Conservation (phyloP, 2,888 invertebrate species). For the Cosmia trapezina region DNA sequence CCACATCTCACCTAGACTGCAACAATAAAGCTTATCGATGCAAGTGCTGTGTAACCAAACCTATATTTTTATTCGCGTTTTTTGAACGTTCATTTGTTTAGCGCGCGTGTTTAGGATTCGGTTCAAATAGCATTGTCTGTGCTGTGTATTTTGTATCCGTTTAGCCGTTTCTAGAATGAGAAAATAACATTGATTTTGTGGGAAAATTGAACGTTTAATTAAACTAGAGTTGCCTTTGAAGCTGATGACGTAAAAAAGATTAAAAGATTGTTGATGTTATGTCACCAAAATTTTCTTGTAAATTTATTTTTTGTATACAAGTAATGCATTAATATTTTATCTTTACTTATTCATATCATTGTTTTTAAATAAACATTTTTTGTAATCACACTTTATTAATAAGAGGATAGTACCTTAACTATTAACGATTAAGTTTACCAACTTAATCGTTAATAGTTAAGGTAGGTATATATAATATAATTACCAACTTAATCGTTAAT, state of each 20-base stretch:
- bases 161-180: neutral
- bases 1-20: constrained; percentile 68
- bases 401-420: neutral
- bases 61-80: constrained; percentile 49
- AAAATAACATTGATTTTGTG: constrained; percentile 4
- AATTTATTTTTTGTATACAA: no score
- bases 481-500: no score
- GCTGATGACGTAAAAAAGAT: neutral
- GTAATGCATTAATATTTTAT: no score
- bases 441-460: no score
- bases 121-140: neutral
- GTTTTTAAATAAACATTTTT: neutral
- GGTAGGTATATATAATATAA: no score
- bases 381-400: neutral
- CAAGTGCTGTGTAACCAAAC: constrained; percentile 48
- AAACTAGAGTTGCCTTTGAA: neutral
- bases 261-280: neutral
- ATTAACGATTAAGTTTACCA: no score
- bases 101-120: constrained; percentile 28
- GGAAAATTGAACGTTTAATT: neutral
- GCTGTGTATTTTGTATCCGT: constrained; percentile 6
- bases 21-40: constrained; percentile 69
- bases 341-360: no score
- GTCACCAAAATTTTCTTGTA: neutral
- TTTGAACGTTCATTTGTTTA: constrained; percentile 42